A percentile compares a stretch with the other conserved stretches of the same genome.
Conservation (phyloP, 2,888 invertebrate species). For the Caenorhabditis doughertyi region DNA sequence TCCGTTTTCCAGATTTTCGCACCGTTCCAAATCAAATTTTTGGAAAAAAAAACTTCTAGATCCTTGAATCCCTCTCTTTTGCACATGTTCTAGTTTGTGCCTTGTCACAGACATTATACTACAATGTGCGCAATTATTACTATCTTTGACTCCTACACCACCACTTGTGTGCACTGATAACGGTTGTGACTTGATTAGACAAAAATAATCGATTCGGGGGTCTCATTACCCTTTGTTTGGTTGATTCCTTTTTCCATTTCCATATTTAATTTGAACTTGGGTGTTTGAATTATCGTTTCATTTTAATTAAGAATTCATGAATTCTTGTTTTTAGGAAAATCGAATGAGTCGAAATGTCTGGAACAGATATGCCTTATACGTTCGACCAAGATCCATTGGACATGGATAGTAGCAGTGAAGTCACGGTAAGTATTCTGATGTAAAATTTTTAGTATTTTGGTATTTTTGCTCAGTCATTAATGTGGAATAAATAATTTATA, state of each 20-base stretch:
- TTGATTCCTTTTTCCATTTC: neutral
- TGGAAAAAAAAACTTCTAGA: too few relatives aligned
- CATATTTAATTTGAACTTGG: neutral
- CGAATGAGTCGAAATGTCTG: slow-evolving; percentile 17
- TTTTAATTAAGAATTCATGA: neutral
- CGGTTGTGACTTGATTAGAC: slow-evolving; percentile 4
- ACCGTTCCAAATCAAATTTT: too few relatives aligned
- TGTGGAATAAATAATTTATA: too few relatives aligned
- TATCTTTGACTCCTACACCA: slow-evolving; percentile 1
- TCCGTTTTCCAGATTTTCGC: too few relatives aligned
- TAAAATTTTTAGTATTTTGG: too few relatives aligned
- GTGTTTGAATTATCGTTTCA: too few relatives aligned
- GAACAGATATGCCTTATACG: slow-evolving; percentile 29
- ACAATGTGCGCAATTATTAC: slow-evolving; percentile 14
- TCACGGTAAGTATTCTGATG: neutral
- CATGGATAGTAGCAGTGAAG: slow-evolving; percentile 26
- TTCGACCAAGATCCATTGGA: slow-evolving; percentile 59
- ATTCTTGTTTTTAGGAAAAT: neutral
- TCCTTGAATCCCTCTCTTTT: too few relatives aligned
- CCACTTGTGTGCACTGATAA: slow-evolving; percentile 4
- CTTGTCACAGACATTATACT: slow-evolving; percentile 11
- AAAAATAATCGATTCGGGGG: slow-evolving; percentile 28
- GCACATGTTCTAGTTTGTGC: slow-evolving; percentile 26
- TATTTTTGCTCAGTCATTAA: too few relatives aligned
- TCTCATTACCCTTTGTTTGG: neutral